Conservation (phyloP, 2,797 vertebrate species). For the Moxostoma hubbsi region DNA sequence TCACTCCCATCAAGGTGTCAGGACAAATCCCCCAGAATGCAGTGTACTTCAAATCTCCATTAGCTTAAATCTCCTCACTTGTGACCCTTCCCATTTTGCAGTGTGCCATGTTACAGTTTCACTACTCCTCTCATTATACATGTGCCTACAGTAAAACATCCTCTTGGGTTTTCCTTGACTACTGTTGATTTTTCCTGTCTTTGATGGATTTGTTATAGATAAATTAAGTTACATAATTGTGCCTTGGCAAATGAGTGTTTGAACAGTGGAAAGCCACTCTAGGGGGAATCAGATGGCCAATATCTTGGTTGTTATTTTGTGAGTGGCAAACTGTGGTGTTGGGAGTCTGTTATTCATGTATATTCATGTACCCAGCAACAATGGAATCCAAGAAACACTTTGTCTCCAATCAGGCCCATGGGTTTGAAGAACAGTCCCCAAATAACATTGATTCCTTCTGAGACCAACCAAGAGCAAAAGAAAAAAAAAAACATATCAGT, state of each 20-base stretch:
- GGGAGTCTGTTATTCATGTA: conserved; percentile 8
- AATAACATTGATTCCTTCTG: conserved; percentile 1
- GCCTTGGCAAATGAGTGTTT: background rate
- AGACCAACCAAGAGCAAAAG: background rate
- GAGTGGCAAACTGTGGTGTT: background rate
- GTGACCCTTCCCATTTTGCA: background rate
- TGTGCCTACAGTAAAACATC: too few species aligned
- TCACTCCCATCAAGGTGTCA: conserved; percentile 18
- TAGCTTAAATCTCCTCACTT: conserved; percentile 11
- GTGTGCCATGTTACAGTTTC: background rate
- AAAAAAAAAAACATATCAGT: conserved; percentile 8
- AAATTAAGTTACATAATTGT: conserved; percentile 30
- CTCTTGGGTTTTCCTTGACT: background rate
- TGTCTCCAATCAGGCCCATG: background rate
- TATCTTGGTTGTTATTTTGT: conserved; percentile 10
- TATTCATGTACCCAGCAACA: conserved; percentile 6
- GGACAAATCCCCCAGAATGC: background rate
- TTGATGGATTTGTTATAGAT: conserved; percentile 9
- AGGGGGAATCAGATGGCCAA: background rate
- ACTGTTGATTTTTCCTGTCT: background rate
- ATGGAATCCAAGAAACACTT: background rate
- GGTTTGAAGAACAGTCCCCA: conserved; percentile 12
- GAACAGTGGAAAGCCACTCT: background rate
- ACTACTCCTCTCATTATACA: background rate
- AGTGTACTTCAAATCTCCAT: conserved; percentile 11